phyloP scores from a whole-genome alignment of 2,888 invertebrate genomes.

The Acleris laterana region DNA sequence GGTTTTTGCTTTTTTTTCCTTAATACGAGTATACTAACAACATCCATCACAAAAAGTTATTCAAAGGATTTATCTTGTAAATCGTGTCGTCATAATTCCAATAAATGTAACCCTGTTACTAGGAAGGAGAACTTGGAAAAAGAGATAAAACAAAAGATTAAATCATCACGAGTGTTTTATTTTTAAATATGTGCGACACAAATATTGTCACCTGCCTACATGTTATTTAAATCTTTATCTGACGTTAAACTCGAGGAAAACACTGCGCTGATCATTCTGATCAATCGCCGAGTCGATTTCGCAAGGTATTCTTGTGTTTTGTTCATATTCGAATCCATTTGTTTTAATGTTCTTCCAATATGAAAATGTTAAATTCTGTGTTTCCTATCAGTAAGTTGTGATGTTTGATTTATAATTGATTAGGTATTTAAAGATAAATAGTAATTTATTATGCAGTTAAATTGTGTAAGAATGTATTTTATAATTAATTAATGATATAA shows the following conservation, averaged over 20 bases:
- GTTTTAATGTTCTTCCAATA: slow-evolving; percentile 41
- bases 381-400: slow-evolving; percentile 44
- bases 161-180: slow-evolving; percentile 29
- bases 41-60: too few relatives aligned
- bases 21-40: too few relatives aligned
- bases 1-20: too few relatives aligned
- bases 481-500: too few relatives aligned
- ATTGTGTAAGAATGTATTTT: too few relatives aligned
- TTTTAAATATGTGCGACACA: slow-evolving; percentile 30
- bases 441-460: neutral
- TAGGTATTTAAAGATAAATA: neutral
- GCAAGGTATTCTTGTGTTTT: slow-evolving; percentile 16
- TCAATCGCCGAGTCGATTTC: slow-evolving; percentile 25
- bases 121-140: slow-evolving; percentile 1
- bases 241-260: slow-evolving; percentile 26
- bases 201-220: slow-evolving; percentile 31
- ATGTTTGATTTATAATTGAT: neutral
- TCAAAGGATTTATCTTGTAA: too few relatives aligned
- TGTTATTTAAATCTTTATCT: slow-evolving; percentile 33
- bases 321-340: slow-evolving; percentile 20
- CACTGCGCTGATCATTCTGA: slow-evolving; percentile 6
- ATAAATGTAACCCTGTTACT: neutral
- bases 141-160: slow-evolving; percentile 25
- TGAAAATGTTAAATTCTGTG: slow-evolving; percentile 39
- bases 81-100: too few relatives aligned